Evolutionary conservation across 2,888 invertebrate species (phyloP).

Genomic region (Phengaris alcon): DNA sequence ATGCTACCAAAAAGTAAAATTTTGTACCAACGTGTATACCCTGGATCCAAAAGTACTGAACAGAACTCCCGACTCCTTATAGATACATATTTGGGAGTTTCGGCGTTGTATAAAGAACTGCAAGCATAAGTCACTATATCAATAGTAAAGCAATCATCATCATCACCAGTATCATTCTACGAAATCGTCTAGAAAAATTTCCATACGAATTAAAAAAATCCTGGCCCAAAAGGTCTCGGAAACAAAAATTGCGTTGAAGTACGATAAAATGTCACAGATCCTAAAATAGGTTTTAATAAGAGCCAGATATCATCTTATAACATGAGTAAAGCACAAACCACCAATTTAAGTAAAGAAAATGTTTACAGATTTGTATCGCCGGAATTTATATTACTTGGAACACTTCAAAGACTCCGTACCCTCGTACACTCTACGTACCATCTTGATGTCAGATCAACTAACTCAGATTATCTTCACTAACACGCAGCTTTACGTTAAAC

Average conservation of each 20-base stretch:
- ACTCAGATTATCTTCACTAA: background rate
- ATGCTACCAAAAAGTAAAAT: no score
- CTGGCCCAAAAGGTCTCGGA: background rate
- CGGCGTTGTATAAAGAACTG: no score
- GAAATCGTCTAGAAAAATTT: no score
- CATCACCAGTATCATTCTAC: no score
- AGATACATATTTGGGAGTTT: no score
- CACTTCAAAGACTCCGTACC: slow-evolving; percentile 20
- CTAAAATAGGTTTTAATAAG: background rate
- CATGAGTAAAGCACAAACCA: background rate
- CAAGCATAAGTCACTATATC: no score
- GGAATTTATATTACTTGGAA: slow-evolving; percentile 25
- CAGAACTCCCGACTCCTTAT: no score
- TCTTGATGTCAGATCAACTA: background rate
- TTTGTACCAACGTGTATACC: no score
- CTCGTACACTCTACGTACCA: slow-evolving; percentile 9
- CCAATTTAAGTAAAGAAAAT: slow-evolving; percentile 22
- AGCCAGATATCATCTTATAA: background rate
- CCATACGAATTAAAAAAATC: background rate
- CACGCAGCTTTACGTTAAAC: background rate
- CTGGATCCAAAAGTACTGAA: no score
- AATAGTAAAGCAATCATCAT: no score
- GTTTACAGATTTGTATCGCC: slow-evolving; percentile 21
- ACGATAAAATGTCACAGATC: slow-evolving; percentile 3
- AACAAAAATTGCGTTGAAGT: background rate